Conservation (phyloP, 2,113 vertebrate genomes). For the Perca fluviatilis region DNA sequence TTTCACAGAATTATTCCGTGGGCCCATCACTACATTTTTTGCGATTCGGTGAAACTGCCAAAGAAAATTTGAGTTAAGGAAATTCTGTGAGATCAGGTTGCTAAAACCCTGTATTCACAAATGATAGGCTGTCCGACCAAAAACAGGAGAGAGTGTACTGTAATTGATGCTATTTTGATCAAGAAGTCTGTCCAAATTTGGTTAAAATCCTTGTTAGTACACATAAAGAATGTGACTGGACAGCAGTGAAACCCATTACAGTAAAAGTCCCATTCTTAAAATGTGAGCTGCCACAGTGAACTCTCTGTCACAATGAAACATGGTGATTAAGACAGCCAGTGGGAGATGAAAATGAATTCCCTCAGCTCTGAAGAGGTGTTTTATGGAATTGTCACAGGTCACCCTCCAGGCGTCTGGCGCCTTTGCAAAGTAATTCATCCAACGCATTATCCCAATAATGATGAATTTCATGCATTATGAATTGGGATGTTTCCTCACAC, state of each 20-base stretch:
- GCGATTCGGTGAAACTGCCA: no score
- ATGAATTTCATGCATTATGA: conserved; percentile 84
- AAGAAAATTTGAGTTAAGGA: no score
- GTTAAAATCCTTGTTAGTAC: conserved; percentile 30
- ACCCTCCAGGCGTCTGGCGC: conserved; percentile 71
- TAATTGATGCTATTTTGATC: conserved; percentile 41
- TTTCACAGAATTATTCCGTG: no score
- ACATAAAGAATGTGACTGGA: conserved; percentile 21
- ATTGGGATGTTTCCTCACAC: conserved; percentile 83
- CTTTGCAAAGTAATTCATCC: conserved; percentile 86
- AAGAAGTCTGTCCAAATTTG: conserved; percentile 18
- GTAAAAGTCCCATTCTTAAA: conserved; percentile 54
- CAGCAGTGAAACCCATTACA: conserved; percentile 48
- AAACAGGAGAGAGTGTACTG: conserved; percentile 1
- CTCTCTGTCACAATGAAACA: conserved; percentile 84
- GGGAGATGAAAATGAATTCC: conserved; percentile 89
- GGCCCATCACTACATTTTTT: no score
- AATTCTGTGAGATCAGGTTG: no score
- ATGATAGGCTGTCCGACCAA: neutral
- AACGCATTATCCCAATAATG: conserved; percentile 85
- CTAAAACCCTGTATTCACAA: conserved; percentile 5
- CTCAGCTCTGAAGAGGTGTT: conserved; percentile 76
- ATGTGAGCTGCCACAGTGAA: conserved; percentile 79
- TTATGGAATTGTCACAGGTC: conserved; percentile 84
- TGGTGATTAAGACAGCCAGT: conserved; percentile 84